Base-by-base conservation (phyloP, 2,113 vertebrate genomes). In the Alces alces region DNA sequence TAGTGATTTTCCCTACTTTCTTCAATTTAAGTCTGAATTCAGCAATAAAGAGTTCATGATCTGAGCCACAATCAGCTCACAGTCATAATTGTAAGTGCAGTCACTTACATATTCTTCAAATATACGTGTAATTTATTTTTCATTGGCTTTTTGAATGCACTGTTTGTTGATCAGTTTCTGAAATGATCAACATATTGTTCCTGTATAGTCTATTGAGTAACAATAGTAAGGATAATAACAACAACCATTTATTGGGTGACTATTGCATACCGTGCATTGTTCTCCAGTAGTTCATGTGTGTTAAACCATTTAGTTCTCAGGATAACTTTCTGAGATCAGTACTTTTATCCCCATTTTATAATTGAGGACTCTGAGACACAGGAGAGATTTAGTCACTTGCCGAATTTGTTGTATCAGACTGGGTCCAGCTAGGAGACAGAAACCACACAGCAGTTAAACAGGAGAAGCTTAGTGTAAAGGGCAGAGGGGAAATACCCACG, bases 91-190 rank as follows among this genome's bases (percentile, higher is more conserved):
- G 45, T 86, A 89, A 57, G 16, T 45, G 76, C 4, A 80, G 52
- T 84, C 52, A 23, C 36, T 88, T 79, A 9, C 85, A 27, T 92
- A 92, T 89, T 95, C 27, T 91, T 93, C 57, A 92, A 92, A 54
- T 91, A 86, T 7, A 17, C 61, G 21, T 61, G 21, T 66, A 90
- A 73, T 84, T 94, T 94, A 89, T 89, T 95, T 95, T 95, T 89
- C 2, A 43, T 90, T 97, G 93, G 50, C 43, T n/a, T 82, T 21
- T 96, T 54, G 27, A 93, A 92, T 91, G 13, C 9, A 21, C 89
- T 89, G 12, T 58, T 83, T 94, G 30, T 55, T 93, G 45, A 79
- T 79, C 76, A 79, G 79, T 91, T 78, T 19, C 83, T 93, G 33
- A 94, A 87, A 52, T 91, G 47, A 89, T 45, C 45, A 82, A 80